These are phyloP conservation scores for Tychaedon coryphoeus DNA, from an alignment of 2,113 vertebrate species.

Conservation along the genomic window DNA sequence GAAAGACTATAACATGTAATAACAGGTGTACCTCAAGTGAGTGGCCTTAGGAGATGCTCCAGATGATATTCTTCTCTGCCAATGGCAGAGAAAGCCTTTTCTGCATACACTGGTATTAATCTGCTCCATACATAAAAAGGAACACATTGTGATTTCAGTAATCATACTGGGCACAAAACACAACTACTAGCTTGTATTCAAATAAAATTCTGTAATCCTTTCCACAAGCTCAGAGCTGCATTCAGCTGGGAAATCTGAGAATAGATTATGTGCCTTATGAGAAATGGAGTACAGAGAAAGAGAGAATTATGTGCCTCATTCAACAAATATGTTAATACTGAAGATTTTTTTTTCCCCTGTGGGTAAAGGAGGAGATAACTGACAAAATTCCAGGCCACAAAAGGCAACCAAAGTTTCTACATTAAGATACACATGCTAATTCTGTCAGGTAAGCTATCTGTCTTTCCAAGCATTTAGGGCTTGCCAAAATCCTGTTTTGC, in stretches of 20 bases:
- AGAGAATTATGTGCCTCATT: constrained; percentile 18
- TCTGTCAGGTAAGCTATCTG: background rate
- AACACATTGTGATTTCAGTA: constrained; percentile 15
- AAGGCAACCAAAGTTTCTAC: background rate
- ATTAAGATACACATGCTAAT: background rate
- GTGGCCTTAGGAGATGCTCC: background rate
- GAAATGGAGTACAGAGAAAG: constrained; percentile 11
- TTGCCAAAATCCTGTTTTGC: background rate
- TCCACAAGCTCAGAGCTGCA: constrained; percentile 30
- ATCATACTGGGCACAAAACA: background rate
- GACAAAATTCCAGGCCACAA: background rate
- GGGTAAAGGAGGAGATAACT: background rate
- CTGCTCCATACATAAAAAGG: background rate
- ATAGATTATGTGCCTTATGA: constrained; percentile 16
- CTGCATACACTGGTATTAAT: background rate
- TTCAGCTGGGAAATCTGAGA: constrained; percentile 50
- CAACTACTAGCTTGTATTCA: constrained; percentile 19
- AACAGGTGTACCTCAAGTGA: background rate
- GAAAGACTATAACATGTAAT: background rate
- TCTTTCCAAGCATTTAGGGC: background rate
- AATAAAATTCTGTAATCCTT: constrained; percentile 61
- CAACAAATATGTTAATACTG: constrained; percentile 28
- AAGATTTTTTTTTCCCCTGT: background rate
- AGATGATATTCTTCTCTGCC: background rate
- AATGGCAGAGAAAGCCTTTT: background rate